Percentiles rank a stretch among this genome's conserved stretches.
Evolutionary conservation across 1,140 invertebrate genomes (phyloP).

Genomic region (Zaprionus vittiger): DNA sequence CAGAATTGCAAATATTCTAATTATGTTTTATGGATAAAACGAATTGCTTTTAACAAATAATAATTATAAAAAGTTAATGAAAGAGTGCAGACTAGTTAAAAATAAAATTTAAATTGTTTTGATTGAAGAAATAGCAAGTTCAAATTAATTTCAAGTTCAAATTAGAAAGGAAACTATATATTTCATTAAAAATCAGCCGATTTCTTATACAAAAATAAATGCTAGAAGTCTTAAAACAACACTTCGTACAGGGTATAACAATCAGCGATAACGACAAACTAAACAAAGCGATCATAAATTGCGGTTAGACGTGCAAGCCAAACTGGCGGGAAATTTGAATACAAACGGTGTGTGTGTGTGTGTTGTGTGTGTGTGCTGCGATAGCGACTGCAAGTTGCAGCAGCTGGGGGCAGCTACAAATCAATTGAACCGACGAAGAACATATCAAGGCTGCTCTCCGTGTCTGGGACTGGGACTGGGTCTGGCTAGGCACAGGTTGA

Average conservation of each 20-base stretch:
- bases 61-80: too few species aligned
- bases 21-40: too few species aligned
- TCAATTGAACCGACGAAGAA: slow-evolving; percentile 59
- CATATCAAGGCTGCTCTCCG: slow-evolving; percentile 24
- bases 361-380: not conserved
- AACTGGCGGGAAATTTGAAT: slow-evolving; percentile 65
- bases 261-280: slow-evolving; percentile 9
- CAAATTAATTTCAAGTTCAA: too few species aligned
- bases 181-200: not conserved
- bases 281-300: slow-evolving; percentile 77
- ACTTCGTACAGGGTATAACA: slow-evolving; percentile 4
- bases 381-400: not conserved
- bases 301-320: slow-evolving; percentile 23
- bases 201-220: not conserved
- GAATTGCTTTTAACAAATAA: too few species aligned
- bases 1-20: too few species aligned
- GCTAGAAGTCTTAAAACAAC: not conserved
- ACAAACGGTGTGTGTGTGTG: slow-evolving; percentile 66
- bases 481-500: slow-evolving; percentile 36
- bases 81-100: too few species aligned
- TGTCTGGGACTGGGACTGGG: slow-evolving; percentile 34
- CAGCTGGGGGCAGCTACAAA: slow-evolving; percentile 56
- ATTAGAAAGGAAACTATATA: not conserved
- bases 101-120: too few species aligned
- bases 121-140: too few species aligned